Percentiles rank a stretch among this genome's conserved stretches.
phyloP scores from a whole-genome alignment of 2,888 invertebrate species.

The Taphrorychus bicolor region DNA sequence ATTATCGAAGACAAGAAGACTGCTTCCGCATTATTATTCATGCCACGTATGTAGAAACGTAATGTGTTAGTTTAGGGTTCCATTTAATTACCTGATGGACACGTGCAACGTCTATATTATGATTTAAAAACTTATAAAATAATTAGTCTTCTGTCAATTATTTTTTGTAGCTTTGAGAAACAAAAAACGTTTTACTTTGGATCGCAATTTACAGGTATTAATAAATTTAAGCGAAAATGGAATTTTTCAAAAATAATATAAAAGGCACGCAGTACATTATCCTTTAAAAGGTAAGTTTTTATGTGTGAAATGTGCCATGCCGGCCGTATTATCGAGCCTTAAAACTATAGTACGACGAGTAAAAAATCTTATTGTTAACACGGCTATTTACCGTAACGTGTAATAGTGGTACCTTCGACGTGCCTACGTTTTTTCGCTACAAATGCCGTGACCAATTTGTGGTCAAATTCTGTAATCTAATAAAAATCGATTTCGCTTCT shows the following conservation, averaged over 20 bases:
- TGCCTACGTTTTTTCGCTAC: conserved; percentile 11
- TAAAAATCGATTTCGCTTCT: conserved; percentile 22
- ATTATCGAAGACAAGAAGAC: not conserved
- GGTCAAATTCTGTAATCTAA: conserved; percentile 24
- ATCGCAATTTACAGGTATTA: not conserved
- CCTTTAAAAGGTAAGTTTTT: not conserved
- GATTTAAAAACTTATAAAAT: too few relatives aligned
- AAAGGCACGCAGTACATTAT: not conserved
- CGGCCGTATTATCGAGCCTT: not conserved
- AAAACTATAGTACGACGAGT: not conserved
- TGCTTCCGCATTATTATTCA: conserved; percentile 5
- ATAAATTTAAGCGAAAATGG: not conserved
- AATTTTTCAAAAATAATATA: not conserved
- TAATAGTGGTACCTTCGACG: conserved; percentile 16
- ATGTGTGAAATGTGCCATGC: not conserved
- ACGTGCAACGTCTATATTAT: not conserved
- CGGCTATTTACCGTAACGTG: conserved; percentile 17
- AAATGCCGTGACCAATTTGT: conserved; percentile 12
- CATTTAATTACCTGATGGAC: too few relatives aligned
- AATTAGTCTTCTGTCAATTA: too few relatives aligned
- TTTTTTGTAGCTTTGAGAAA: too few relatives aligned
- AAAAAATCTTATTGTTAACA: conserved; percentile 16
- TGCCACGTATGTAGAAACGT: too few relatives aligned
- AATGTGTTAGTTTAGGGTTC: not conserved
- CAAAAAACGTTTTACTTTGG: too few relatives aligned